A percentile compares a stretch with the other conserved stretches of the same genome.
phyloP scores from a whole-genome alignment of 2,888 invertebrate species.

The Noctua janthina region DNA sequence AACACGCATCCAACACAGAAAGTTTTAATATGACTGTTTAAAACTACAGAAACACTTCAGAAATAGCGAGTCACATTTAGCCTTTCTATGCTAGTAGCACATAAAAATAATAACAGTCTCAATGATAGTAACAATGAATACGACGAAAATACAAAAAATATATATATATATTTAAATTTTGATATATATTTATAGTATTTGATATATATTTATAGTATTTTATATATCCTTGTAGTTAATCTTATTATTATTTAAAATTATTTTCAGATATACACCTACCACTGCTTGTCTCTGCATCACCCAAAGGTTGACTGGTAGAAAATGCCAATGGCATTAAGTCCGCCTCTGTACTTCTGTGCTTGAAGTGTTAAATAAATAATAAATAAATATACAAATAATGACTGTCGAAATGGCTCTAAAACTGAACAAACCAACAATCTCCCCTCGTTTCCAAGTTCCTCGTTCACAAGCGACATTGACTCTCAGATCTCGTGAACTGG shows the following conservation, averaged over 20 bases:
- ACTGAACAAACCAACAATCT: background rate
- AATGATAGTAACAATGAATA: background rate
- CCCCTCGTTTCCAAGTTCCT: slow-evolving; percentile 4
- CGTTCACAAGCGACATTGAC: slow-evolving; percentile 56
- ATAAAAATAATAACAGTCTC: background rate
- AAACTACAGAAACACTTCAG: background rate
- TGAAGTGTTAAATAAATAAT: too few species aligned
- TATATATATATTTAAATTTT: too few species aligned
- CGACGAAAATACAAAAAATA: background rate
- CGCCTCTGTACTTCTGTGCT: too few species aligned
- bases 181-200: too few species aligned
- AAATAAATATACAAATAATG: background rate
- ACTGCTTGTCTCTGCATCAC: too few species aligned
- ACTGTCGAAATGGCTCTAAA: slow-evolving; percentile 3
- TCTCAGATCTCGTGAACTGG: slow-evolving; percentile 37
- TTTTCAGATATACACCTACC: too few species aligned
- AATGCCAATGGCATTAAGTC: too few species aligned
- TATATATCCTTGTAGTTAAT: too few species aligned
- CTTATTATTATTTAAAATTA: too few species aligned
- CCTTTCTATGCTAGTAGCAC: background rate
- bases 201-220: too few species aligned
- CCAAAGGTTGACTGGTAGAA: too few species aligned
- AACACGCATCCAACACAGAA: background rate
- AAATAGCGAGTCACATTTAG: background rate
- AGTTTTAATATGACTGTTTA: background rate